Base-by-base conservation (phyloP, 2,888 invertebrate genomes). In the Philonicus albiceps region DNA sequence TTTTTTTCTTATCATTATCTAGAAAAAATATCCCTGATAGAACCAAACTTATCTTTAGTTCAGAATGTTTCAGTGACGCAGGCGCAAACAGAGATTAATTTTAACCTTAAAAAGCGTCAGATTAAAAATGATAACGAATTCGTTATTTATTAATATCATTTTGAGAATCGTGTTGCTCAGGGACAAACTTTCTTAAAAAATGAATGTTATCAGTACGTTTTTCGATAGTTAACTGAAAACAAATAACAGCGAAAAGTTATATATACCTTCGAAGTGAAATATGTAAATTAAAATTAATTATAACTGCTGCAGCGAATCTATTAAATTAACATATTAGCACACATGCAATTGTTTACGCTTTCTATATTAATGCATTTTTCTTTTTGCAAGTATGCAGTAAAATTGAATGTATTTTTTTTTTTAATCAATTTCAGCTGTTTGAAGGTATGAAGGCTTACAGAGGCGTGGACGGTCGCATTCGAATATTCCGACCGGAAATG, bases 401-500 rank as follows among this genome's bases (percentile, higher is more conserved):
- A 85, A 85, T 22, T 74, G 8, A 13, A 49, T 19, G 49, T n/a
- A 22, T 22, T 31, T 43, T 13, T 27, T 31, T 74, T n/a, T 2
- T 37, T 11, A 37, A 64, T 75, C 86, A 34, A 53, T 53, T 87
- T 86, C 93, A 99, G 98, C 93, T 99, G 88, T 99, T 99, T 91
- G 99, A 99, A 94, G 99, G 99, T 85, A 95, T 99, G 95, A 99
- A 99, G 93, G 99, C 98, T 0, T 99, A 97, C 93, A 94, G 98
- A 89, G 98, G 99, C 8, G 94, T 95, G 13, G 99, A 99, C 93
- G 97, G 96, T 86, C 96, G 95, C 93, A 97, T 99, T 89, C 94
- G 99, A 89, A 93, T 99, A 90, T 99, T 99, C 93, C 95, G 99
- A 83, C 99, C 99, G 0, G 96, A 98, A 86, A 93, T 98, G 91